Percentiles rank a stretch among this genome's conserved stretches.
These are phyloP conservation scores for Leptobrachium ailaonicum DNA, from an alignment of 2,113 vertebrate species.

Conservation along the genomic window DNA sequence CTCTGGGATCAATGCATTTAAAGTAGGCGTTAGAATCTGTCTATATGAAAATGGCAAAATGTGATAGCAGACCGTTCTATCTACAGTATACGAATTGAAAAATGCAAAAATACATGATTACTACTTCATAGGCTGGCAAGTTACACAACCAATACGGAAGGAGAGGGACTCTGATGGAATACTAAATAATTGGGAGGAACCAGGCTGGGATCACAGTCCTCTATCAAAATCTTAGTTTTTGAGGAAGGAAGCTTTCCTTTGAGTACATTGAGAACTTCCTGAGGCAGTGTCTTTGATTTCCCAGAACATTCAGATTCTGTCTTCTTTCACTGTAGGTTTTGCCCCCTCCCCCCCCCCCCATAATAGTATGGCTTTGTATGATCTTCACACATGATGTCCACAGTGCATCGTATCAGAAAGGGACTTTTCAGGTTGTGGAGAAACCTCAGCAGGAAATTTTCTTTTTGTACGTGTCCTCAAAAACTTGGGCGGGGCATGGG, in stretches of 20 bases:
- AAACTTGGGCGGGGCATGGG: constrained; percentile 82
- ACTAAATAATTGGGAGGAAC: constrained; percentile 70
- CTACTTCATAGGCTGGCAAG: constrained; percentile 76
- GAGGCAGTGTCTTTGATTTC: not conserved
- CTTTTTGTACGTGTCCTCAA: constrained; percentile 77
- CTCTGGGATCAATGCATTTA: no score
- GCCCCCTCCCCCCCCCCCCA: no score
- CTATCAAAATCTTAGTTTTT: constrained; percentile 24
- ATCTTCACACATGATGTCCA: constrained; percentile 76
- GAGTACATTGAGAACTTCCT: not conserved
- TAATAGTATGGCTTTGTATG: constrained; percentile 86
- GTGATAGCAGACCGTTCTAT: no score
- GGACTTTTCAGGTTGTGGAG: constrained; percentile 74
- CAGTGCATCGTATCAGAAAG: constrained; percentile 79
- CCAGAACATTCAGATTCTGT: constrained; percentile 62
- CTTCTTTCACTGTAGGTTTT: constrained; percentile 56
- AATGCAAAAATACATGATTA: constrained; percentile 74
- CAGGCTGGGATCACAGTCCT: constrained; percentile 50
- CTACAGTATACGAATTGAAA: no score
- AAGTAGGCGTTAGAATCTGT: no score
- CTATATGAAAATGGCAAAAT: no score
- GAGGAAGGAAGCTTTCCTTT: constrained; percentile 42
- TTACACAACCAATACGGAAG: constrained; percentile 84
- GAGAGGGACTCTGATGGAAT: constrained; percentile 74
- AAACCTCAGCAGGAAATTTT: constrained; percentile 75